These are phyloP conservation scores for Sinhomidia bicolor DNA, from an alignment of 2,888 invertebrate species.

Conservation along the genomic window DNA sequence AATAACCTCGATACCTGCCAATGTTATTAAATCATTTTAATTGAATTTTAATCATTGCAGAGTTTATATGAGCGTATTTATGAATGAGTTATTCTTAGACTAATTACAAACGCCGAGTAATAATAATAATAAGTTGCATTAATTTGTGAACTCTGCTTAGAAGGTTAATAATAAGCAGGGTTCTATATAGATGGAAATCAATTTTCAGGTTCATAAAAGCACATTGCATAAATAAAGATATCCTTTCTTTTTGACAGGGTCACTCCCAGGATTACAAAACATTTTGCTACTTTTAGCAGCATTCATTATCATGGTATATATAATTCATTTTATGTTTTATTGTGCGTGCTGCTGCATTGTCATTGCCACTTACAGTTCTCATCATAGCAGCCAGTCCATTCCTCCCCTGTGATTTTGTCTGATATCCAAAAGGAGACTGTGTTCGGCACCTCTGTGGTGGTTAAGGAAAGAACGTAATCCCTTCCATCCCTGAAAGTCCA, in stretches of 20 bases:
- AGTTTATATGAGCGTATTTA: too few relatives aligned
- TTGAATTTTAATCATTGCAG: too few relatives aligned
- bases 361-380: constrained; percentile 82
- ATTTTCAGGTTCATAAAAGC: neutral
- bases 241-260: neutral
- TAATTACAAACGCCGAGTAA: too few relatives aligned
- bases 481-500: constrained; percentile 78
- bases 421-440: constrained; percentile 83
- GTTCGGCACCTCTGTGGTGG: constrained; percentile 81
- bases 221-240: neutral
- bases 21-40: constrained; percentile 50
- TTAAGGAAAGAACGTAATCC: constrained; percentile 77
- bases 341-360: neutral
- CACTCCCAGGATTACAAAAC: constrained; percentile 44
- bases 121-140: neutral
- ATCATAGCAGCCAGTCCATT: constrained; percentile 84
- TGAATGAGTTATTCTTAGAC: too few relatives aligned
- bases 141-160: too few relatives aligned
- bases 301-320: neutral
- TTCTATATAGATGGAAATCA: too few relatives aligned
- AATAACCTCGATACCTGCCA: constrained; percentile 84
- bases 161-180: too few relatives aligned
- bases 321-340: neutral
- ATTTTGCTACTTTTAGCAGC: constrained; percentile 25
- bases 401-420: constrained; percentile 84